phyloP scores from a whole-genome alignment of 2,888 invertebrate genomes.

The Lapara coniferarum region DNA sequence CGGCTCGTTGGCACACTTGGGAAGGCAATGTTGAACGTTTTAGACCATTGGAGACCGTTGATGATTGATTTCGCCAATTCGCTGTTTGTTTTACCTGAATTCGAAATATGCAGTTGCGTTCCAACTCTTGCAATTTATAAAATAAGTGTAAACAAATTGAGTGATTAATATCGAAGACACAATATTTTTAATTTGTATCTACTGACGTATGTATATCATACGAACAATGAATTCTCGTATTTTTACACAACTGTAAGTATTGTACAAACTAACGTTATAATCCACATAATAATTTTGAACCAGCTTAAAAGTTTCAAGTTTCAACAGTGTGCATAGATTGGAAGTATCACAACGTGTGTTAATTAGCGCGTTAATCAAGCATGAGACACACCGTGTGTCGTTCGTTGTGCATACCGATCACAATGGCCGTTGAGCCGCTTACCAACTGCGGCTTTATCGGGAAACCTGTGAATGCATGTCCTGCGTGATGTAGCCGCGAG shows the following conservation, averaged over 20 bases:
- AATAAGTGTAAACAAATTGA: too few relatives aligned
- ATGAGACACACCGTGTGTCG: slow-evolving; percentile 34
- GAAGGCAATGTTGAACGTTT: neutral
- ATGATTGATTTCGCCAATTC: neutral
- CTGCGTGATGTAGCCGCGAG: slow-evolving; percentile 40
- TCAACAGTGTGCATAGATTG: neutral
- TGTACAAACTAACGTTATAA: neutral
- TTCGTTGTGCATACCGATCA: slow-evolving; percentile 31
- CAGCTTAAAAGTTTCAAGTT: slow-evolving; percentile 4
- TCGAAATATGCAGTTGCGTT: neutral
- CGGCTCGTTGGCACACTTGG: slow-evolving; percentile 1
- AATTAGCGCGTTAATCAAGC: slow-evolving; percentile 48
- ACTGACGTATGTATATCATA: too few relatives aligned
- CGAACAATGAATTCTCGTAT: too few relatives aligned
- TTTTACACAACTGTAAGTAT: too few relatives aligned
- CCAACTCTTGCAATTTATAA: neutral
- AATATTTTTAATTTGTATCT: too few relatives aligned
- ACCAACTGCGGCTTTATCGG: slow-evolving; percentile 47
- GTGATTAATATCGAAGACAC: too few relatives aligned
- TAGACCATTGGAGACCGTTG: neutral
- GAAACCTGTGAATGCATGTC: slow-evolving; percentile 49
- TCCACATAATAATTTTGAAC: neutral
- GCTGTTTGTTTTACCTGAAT: slow-evolving; percentile 8
- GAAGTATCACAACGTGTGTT: slow-evolving; percentile 31
- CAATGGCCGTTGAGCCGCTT: slow-evolving; percentile 48